Evolutionary conservation across 1,140 invertebrate species (phyloP).

Genomic region (Limonius californicus): DNA sequence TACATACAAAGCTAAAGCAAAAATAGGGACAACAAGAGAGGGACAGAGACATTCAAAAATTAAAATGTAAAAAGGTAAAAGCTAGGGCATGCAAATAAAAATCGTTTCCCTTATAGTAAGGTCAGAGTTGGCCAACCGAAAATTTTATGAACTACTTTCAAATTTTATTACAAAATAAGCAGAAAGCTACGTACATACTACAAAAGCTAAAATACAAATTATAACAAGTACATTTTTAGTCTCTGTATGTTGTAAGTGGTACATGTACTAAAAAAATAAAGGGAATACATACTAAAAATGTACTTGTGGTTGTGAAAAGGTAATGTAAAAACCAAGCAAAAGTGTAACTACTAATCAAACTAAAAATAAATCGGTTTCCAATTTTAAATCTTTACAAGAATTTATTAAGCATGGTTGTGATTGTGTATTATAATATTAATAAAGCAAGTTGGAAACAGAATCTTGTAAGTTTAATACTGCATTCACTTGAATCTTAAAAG

Average conservation of each 20-base stretch:
- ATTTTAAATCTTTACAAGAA: no score
- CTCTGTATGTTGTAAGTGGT: neutral
- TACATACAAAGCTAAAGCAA: neutral
- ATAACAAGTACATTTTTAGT: constrained; percentile 8
- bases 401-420: neutral
- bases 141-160: constrained; percentile 36
- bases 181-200: constrained; percentile 33
- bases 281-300: neutral
- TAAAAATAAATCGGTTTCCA: no score
- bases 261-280: no score
- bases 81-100: constrained; percentile 46
- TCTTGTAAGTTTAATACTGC: neutral
- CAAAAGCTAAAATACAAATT: constrained; percentile 4
- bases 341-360: neutral
- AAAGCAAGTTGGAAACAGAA: neutral
- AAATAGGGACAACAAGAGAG: neutral
- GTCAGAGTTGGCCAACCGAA: constrained; percentile 42
- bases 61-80: neutral
- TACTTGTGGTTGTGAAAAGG: neutral
- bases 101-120: constrained; percentile 49
- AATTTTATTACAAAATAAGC: constrained; percentile 39
- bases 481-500: no score
- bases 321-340: neutral
- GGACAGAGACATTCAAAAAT: neutral
- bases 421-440: neutral